Percentiles rank a stretch among this genome's conserved stretches.
Evolutionary conservation across 2,888 invertebrate species (phyloP).

Genomic region (Cephus nigrinus): DNA sequence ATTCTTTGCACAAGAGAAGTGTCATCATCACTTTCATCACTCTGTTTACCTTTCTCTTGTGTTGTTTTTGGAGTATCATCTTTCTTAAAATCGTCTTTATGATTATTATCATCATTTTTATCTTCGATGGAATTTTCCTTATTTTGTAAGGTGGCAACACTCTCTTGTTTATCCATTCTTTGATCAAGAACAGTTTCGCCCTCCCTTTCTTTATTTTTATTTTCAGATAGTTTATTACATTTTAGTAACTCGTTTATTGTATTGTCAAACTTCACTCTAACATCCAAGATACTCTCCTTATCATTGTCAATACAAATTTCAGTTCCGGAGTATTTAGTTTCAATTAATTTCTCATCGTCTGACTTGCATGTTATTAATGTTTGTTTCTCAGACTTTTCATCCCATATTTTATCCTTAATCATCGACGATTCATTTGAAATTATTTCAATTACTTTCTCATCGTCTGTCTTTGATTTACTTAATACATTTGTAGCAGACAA

Average conservation of each 20-base stretch:
- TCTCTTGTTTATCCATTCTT: slow-evolving; percentile 14
- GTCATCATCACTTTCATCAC: slow-evolving; percentile 14
- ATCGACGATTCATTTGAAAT: slow-evolving; percentile 19
- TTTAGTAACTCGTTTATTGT: slow-evolving; percentile 38
- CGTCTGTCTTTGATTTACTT: slow-evolving; percentile 50
- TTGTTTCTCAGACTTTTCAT: slow-evolving; percentile 12
- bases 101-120: slow-evolving; percentile 11
- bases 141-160: not conserved
- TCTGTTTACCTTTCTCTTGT: slow-evolving; percentile 7
- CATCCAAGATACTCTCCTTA: not conserved
- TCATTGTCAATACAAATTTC: not conserved
- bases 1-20: not conserved
- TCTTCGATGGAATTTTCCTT: slow-evolving; percentile 4
- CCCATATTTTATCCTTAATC: slow-evolving; percentile 11
- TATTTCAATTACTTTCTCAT: slow-evolving; percentile 52
- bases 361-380: slow-evolving; percentile 35
- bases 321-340: slow-evolving; percentile 26
- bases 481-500: slow-evolving; percentile 27
- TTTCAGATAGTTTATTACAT: slow-evolving; percentile 30
- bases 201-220: not conserved
- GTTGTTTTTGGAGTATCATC: not conserved
- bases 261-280: not conserved
- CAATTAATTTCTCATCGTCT: slow-evolving; percentile 48
- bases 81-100: slow-evolving; percentile 15
- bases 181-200: slow-evolving; percentile 5